A percentile compares a stretch with the other conserved stretches of the same genome.
These are phyloP conservation scores for Parnassius smintheus DNA, from an alignment of 2,888 invertebrate species.

Conservation along the genomic window DNA sequence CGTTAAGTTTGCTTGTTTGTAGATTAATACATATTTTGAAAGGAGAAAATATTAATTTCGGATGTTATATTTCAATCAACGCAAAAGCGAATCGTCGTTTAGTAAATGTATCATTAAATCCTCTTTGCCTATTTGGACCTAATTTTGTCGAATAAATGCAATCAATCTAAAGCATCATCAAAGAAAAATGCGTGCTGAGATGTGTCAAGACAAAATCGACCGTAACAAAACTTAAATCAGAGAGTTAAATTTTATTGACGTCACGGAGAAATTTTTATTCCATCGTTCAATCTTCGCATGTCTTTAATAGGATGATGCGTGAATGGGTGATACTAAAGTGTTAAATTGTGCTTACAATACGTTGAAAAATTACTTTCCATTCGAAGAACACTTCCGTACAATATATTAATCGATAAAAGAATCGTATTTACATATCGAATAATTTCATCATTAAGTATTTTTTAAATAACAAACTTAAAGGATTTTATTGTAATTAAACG, in stretches of 20 bases:
- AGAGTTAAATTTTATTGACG: constrained; percentile 43
- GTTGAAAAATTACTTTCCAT: constrained; percentile 12
- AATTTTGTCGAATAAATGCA: constrained; percentile 40
- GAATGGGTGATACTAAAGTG: constrained; percentile 18
- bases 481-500: too few species aligned
- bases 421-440: not conserved
- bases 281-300: constrained; percentile 30
- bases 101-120: constrained; percentile 27
- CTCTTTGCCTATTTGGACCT: constrained; percentile 29
- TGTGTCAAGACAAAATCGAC: constrained; percentile 46
- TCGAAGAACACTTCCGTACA: constrained; percentile 11
- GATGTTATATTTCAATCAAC: too few species aligned
- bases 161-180: constrained; percentile 60
- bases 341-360: constrained; percentile 21
- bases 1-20: too few species aligned
- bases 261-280: constrained; percentile 37
- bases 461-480: too few species aligned
- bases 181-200: constrained; percentile 41
- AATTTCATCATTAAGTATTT: too few species aligned
- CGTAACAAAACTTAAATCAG: constrained; percentile 47
- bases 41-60: too few species aligned
- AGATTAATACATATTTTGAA: too few species aligned
- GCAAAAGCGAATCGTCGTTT: not conserved
- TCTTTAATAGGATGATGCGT: constrained; percentile 14
- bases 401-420: constrained; percentile 1